Evolutionary conservation across 2,888 invertebrate species (phyloP).

Genomic region (Diaprepes abbreviatus): DNA sequence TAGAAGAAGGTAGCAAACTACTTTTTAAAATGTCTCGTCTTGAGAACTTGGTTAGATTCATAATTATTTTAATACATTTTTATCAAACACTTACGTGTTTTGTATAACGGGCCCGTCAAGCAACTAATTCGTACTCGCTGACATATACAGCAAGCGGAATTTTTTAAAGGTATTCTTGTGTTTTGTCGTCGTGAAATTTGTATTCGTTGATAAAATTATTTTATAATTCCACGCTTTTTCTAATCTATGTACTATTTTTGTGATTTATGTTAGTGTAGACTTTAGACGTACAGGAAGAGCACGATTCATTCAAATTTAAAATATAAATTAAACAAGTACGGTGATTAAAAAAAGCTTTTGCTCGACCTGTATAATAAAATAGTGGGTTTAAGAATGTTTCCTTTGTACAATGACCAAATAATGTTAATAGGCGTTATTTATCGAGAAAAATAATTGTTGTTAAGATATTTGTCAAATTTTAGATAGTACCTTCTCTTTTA

Average conservation of each 20-base stretch:
- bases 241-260: conserved; percentile 10
- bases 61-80: too few species aligned
- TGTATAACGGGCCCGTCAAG: too few species aligned
- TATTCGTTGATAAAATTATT: not conserved
- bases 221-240: conserved; percentile 1
- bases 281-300: conserved; percentile 8
- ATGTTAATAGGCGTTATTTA: conserved; percentile 23
- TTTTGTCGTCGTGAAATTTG: too few species aligned
- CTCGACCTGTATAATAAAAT: conserved; percentile 20
- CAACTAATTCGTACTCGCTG: too few species aligned
- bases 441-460: conserved; percentile 22
- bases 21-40: too few species aligned
- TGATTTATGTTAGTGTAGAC: conserved; percentile 23
- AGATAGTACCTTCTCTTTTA: conserved; percentile 25
- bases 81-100: too few species aligned
- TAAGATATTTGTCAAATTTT: conserved; percentile 25
- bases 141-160: too few species aligned
- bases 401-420: conserved; percentile 28
- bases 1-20: too few species aligned
- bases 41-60: too few species aligned
- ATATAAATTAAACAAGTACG: not conserved
- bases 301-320: not conserved
- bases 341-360: conserved; percentile 15
- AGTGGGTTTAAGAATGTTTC: conserved; percentile 15
- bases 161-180: too few species aligned